A percentile compares a stretch with the other conserved stretches of the same genome.
phyloP scores from a whole-genome alignment of 30 jellyfish, hydroid and myxozoan species.

The Pelagia noctiluca region DNA sequence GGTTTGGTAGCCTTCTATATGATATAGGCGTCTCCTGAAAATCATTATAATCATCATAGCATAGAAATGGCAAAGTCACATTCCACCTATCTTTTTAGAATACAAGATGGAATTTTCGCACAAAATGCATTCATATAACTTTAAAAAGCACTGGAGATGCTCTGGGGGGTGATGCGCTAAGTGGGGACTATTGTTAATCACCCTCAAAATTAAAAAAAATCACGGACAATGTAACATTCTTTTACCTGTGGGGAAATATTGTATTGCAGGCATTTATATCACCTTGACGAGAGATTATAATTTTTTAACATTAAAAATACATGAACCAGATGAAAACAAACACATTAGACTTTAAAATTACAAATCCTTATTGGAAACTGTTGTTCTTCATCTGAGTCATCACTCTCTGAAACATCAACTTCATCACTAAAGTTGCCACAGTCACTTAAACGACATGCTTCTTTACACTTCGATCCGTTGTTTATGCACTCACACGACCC shows the following conservation, averaged over 20 bases:
- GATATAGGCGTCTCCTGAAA: background rate
- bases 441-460: background rate
- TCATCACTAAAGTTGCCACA: slow-evolving; percentile 1
- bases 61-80: background rate
- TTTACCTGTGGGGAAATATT: too few relatives aligned
- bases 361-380: background rate
- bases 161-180: background rate
- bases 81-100: background rate
- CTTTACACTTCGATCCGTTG: too few relatives aligned
- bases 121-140: background rate
- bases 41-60: background rate
- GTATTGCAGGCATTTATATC: too few relatives aligned
- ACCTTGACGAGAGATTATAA: background rate
- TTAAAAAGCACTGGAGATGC: background rate
- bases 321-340: too few relatives aligned
- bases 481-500: background rate
- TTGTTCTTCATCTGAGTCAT: background rate
- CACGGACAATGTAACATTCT: too few relatives aligned
- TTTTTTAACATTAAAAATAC: background rate
- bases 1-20: background rate
- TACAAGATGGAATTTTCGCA: background rate
- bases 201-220: background rate
- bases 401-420: background rate
- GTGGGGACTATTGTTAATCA: background rate
- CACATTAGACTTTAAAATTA: background rate